Percentiles rank a stretch among this genome's conserved stretches.
Evolutionary conservation across 2,888 invertebrate species (phyloP).

Genomic region (Melanostoma scalare): DNA sequence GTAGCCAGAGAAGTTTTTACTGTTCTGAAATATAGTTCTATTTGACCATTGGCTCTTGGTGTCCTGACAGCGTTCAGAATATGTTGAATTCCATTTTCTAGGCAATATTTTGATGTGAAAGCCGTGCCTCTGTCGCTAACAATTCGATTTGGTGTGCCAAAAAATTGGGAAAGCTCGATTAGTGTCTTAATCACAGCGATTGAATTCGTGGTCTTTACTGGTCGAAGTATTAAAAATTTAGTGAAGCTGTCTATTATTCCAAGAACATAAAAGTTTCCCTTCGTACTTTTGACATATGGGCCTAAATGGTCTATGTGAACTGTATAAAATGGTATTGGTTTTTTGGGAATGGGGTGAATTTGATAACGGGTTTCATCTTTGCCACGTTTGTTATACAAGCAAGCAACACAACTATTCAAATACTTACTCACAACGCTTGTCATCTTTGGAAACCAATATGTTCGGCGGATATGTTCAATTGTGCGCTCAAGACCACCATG

Average conservation of each 20-base stretch:
- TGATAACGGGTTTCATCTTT: too few relatives aligned
- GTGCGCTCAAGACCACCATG: constrained; percentile 1
- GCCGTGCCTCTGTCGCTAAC: too few relatives aligned
- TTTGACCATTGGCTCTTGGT: not conserved
- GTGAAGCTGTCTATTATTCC: constrained; percentile 12
- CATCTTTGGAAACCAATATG: constrained; percentile 1
- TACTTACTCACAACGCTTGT: not conserved
- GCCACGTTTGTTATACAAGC: too few relatives aligned
- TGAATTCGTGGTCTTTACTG: constrained; percentile 18
- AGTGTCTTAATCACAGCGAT: constrained; percentile 19
- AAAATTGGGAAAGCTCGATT: constrained; percentile 17
- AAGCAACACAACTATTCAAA: not conserved
- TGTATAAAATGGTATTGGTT: constrained; percentile 54
- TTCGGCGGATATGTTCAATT: not conserved
- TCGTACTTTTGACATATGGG: constrained; percentile 17
- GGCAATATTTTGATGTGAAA: too few relatives aligned
- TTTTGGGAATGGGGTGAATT: not conserved
- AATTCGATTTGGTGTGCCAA: too few relatives aligned
- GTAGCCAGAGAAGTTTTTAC: not conserved
- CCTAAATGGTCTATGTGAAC: constrained; percentile 50
- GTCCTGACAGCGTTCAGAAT: too few relatives aligned
- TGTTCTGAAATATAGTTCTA: constrained; percentile 25
- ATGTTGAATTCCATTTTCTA: too few relatives aligned
- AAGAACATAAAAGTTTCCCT: constrained; percentile 24
- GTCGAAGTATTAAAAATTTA: too few relatives aligned